phyloP scores from a whole-genome alignment of 2,797 vertebrate genomes.

The Sebastes goodei region DNA sequence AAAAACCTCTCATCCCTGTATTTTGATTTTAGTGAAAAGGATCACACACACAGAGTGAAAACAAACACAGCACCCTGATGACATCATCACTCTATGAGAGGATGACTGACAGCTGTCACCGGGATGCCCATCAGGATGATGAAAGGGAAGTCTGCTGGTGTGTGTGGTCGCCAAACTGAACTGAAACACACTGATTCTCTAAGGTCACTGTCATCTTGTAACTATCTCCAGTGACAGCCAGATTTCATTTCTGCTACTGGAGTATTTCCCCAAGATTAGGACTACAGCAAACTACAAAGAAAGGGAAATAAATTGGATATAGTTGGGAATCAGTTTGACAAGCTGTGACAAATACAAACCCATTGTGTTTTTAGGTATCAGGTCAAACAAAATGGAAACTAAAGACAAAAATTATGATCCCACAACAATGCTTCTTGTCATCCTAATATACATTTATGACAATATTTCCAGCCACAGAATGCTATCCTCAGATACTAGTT shows the following conservation, averaged over 20 bases:
- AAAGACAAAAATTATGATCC: background rate
- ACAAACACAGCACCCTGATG: slow-evolving; percentile 25
- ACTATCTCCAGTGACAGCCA: background rate
- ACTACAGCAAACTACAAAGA: background rate
- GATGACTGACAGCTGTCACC: slow-evolving; percentile 56
- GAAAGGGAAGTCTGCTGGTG: slow-evolving; percentile 19
- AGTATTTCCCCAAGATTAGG: background rate
- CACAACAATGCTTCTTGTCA: background rate
- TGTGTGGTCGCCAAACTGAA: slow-evolving; percentile 18
- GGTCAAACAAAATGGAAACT: background rate
- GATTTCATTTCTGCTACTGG: background rate
- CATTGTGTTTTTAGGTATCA: background rate
- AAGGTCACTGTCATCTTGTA: background rate
- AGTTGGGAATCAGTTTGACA: background rate
- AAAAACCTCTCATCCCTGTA: background rate
- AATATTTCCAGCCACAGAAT: background rate
- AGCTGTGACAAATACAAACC: background rate
- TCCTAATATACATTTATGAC: background rate
- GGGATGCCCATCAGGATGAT: slow-evolving; percentile 28
- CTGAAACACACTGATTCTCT: slow-evolving; percentile 2
- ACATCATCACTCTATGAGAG: slow-evolving; percentile 4
- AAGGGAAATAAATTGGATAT: background rate
- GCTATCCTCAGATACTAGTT: background rate
- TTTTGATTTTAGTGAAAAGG: background rate
- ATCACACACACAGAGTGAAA: slow-evolving; percentile 9